Conservation (phyloP, 1,140 invertebrate species). For the Sycophila sp. region DNA sequence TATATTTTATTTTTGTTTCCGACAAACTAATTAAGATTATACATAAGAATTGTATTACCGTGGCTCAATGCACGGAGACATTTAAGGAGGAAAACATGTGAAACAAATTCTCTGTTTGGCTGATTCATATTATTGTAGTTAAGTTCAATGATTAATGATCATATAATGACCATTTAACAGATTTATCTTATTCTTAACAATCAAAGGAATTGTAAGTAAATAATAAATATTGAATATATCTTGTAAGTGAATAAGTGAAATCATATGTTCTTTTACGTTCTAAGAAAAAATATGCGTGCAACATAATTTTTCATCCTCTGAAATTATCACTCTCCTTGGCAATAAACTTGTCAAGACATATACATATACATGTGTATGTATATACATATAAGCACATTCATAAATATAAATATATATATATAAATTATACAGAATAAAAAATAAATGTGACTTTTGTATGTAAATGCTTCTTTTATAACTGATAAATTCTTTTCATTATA, state of each 20-base stretch:
- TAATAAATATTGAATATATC: neutral
- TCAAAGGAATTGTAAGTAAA: slow-evolving; percentile 22
- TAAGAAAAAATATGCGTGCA: neutral
- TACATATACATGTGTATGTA: neutral
- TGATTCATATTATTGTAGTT: slow-evolving; percentile 25
- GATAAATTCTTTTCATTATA: slow-evolving; percentile 22
- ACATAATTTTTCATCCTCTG: neutral
- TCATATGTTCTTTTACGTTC: neutral
- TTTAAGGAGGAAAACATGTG: neutral
- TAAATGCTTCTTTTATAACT: slow-evolving; percentile 29
- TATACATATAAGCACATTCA: slow-evolving; percentile 8
- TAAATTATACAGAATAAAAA: slow-evolving; percentile 21
- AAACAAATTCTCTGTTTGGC: neutral
- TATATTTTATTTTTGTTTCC: slow-evolving; percentile 40
- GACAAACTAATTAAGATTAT: slow-evolving; percentile 23
- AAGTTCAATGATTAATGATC: slow-evolving; percentile 19
- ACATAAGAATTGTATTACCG: neutral
- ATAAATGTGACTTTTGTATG: slow-evolving; percentile 29
- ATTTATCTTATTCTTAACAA: slow-evolving; percentile 15
- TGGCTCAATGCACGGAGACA: neutral
- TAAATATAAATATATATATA: slow-evolving; percentile 25
- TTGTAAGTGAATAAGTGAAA: slow-evolving; percentile 14
- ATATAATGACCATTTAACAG: neutral
- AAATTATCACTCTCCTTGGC: neutral
- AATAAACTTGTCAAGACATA: neutral